Evolutionary conservation across 1,140 invertebrate genomes (phyloP).

Genomic region (Thaumetopoea pityocampa): DNA sequence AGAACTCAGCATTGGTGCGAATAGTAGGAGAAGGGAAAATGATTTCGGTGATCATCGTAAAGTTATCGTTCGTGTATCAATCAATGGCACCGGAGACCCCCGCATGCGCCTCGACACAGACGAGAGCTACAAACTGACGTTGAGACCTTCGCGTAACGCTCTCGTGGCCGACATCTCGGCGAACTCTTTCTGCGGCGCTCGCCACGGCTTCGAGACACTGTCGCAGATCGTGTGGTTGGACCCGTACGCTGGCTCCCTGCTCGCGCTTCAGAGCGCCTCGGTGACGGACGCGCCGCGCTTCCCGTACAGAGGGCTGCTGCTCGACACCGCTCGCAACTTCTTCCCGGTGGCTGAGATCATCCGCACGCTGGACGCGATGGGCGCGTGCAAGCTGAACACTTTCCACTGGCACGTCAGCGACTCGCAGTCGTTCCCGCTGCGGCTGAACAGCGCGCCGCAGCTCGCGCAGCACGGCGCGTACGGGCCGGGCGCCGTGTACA

Average conservation of each 20-base stretch:
- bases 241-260: slow-evolving; percentile 77
- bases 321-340: slow-evolving; percentile 88
- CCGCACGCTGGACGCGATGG: slow-evolving; percentile 85
- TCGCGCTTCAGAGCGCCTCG: slow-evolving; percentile 77
- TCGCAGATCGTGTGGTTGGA: slow-evolving; percentile 88
- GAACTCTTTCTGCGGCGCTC: slow-evolving; percentile 84
- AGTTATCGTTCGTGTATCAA: slow-evolving; percentile 73
- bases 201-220: slow-evolving; percentile 88
- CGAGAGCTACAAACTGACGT: slow-evolving; percentile 83
- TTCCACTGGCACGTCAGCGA: slow-evolving; percentile 93
- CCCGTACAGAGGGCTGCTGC: slow-evolving; percentile 82
- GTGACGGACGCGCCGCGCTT: slow-evolving; percentile 79
- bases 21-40: slow-evolving; percentile 67
- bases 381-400: slow-evolving; percentile 87
- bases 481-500: slow-evolving; percentile 81
- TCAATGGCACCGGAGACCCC: slow-evolving; percentile 70
- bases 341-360: slow-evolving; percentile 82
- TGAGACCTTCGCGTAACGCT: slow-evolving; percentile 73
- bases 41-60: slow-evolving; percentile 47
- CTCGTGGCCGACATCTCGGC: slow-evolving; percentile 80
- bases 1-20: slow-evolving; percentile 47
- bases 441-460: slow-evolving; percentile 81
- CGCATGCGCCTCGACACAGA: slow-evolving; percentile 82
- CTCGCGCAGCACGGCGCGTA: slow-evolving; percentile 87
- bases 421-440: slow-evolving; percentile 88